Percentiles rank a stretch among this genome's conserved stretches.
phyloP scores from a whole-genome alignment of 1,140 invertebrate species.

The Platyscapa corneri region DNA sequence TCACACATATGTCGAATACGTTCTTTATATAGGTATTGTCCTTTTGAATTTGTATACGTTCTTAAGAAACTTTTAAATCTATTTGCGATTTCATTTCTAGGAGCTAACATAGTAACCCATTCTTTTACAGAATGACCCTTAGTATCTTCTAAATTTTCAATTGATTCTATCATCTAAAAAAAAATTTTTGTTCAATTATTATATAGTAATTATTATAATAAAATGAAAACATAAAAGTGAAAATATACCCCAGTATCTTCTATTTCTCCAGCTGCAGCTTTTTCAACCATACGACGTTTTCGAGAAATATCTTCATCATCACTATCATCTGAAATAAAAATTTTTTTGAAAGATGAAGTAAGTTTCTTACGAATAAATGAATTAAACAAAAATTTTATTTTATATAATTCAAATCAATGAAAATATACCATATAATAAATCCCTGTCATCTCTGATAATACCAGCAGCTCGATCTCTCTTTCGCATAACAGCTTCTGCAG shows the following conservation, averaged over 20 bases:
- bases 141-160: conserved; percentile 98
- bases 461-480: conserved; percentile 91
- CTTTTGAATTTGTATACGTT: conserved; percentile 90
- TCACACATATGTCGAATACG: conserved; percentile 97
- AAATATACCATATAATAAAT: conserved; percentile 81
- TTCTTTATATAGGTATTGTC: conserved; percentile 93
- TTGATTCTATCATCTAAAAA: conserved; percentile 90
- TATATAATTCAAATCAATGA: not conserved
- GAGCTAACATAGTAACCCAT: conserved; percentile 97
- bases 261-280: conserved; percentile 86
- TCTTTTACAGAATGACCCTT: conserved; percentile 94
- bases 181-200: conserved; percentile 17
- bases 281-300: conserved; percentile 87
- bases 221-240: conserved; percentile 20
- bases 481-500: conserved; percentile 91
- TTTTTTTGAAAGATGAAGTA: conserved; percentile 21
- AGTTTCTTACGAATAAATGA: not conserved
- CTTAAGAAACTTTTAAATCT: conserved; percentile 96
- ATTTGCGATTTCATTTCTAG: conserved; percentile 96
- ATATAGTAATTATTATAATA: not conserved
- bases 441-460: conserved; percentile 85
- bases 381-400: not conserved
- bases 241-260: conserved; percentile 81
- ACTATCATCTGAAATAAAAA: conserved; percentile 73
- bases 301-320: conserved; percentile 80